Evolutionary conservation across 2,113 vertebrate species (phyloP).

Genomic region (Jacana jacana): DNA sequence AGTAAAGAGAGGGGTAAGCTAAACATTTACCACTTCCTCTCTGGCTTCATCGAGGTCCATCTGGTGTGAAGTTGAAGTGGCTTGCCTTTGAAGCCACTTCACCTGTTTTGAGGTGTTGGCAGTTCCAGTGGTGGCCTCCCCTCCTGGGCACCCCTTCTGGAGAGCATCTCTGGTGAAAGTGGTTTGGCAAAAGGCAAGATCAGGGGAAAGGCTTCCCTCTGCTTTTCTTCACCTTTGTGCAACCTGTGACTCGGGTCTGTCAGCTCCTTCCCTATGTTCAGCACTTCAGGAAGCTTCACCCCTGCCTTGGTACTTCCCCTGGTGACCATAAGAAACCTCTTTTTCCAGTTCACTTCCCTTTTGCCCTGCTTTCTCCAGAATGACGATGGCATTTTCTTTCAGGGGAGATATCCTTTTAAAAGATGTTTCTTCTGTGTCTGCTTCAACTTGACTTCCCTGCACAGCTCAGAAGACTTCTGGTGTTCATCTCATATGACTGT

Average conservation of each 20-base stretch:
- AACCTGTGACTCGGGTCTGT: neutral
- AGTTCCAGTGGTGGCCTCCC: neutral
- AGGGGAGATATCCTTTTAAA: neutral
- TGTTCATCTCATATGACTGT: neutral
- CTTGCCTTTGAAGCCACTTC: neutral
- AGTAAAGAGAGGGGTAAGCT: neutral
- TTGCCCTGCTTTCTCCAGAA: neutral
- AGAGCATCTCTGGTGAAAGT: neutral
- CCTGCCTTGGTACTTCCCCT: neutral
- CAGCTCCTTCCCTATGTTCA: neutral
- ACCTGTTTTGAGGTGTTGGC: accelerated
- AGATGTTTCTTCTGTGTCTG: neutral
- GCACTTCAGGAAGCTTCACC: neutral
- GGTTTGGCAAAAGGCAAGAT: neutral
- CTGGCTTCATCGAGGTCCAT: accelerated
- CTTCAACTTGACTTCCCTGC: neutral
- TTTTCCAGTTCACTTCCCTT: neutral
- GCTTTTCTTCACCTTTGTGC: neutral
- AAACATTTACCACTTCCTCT: neutral
- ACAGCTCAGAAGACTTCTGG: neutral
- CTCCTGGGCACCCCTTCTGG: neutral
- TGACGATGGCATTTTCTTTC: neutral
- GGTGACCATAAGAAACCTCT: neutral
- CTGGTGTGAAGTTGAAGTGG: neutral
- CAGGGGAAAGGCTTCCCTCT: neutral